Evolutionary conservation across 2,113 vertebrate genomes (phyloP), one percentile per base, ranked within the genome.

Genomic region (Geococcyx californianus): DNA sequence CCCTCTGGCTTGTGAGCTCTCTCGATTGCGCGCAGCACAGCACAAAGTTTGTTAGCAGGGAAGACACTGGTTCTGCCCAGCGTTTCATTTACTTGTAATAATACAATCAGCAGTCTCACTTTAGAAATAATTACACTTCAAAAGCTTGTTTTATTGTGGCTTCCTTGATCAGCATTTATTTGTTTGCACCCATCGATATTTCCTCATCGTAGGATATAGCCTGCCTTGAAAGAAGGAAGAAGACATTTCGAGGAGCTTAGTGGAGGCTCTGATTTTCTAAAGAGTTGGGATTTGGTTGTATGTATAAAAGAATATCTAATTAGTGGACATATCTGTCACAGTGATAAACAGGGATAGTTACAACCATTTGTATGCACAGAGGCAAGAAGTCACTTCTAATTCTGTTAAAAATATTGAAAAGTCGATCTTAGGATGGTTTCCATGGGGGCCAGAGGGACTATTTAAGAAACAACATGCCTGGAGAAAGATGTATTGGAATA

Each of bases 381-480:
- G 87, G 84, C 70, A 74, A 78, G 84, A 88, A 88, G 69, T 93
- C 84, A 69, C 83, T 88, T 88, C 83, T 95, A 81, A 90, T 82
- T 64, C 64, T n/a, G 69, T 88, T 88, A 59, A 60, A 89, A 64
- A 64, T 60, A 84, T 20, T 88, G 79, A 77, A 55, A 55, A 85
- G 87, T 88, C 19, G 3, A 31, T 67, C 40, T 82, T 40, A 31
- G 83, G 70, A 82, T 59, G 54, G 60, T 72, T 87, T 84, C 54
- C 25, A 16, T 3, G 0, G 74, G n/a, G 69, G 55, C 79, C 74
- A 56, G 40, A 33, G 73, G 69, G 47, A 42, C 55, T 75, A 24
- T 62, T 81, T 81, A 36, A 69, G 64, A 73, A 90, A 59, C 29
- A 68, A 75, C 44, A 64, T 69, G 69, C 78, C 90, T 81, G 55